Conservation (phyloP, 2,113 vertebrate species). For the Irena cyanogastra region DNA sequence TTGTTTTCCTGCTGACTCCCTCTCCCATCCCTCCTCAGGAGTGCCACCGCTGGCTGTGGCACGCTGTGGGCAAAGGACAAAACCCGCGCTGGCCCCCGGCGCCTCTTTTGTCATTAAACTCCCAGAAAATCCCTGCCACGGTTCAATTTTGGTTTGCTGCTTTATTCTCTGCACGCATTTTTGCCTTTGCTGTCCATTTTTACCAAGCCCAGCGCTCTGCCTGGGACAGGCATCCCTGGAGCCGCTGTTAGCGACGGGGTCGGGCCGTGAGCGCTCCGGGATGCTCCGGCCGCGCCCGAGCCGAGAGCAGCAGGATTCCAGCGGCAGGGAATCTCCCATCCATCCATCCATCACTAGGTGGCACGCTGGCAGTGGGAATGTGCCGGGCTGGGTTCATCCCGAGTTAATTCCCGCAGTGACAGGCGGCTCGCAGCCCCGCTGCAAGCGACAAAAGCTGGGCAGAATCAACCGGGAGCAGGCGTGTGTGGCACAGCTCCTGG, state of each 20-base stretch:
- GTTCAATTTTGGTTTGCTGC: rapidly evolving
- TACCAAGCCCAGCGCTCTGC: rapidly evolving
- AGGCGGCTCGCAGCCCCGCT: not conserved
- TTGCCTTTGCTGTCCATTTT: not conserved
- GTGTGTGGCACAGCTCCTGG: not conserved
- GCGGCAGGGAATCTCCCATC: not conserved
- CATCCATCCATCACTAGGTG: slow-evolving; percentile 55
- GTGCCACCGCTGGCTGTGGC: rapidly evolving
- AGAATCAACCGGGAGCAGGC: not conserved
- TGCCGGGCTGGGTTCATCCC: not conserved
- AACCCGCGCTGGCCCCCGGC: not conserved
- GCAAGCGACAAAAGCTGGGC: not conserved
- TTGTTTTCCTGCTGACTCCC: rapidly evolving
- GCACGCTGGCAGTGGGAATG: slow-evolving; percentile 44
- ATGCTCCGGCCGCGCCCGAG: no score
- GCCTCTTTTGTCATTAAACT: not conserved
- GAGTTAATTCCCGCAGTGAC: not conserved
- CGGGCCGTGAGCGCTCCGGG: no score
- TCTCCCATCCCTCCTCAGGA: not conserved
- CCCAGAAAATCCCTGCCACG: not conserved
- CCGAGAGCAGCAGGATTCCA: rapidly evolving
- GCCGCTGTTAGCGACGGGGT: no score
- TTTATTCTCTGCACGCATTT: rapidly evolving
- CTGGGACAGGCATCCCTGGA: not conserved
- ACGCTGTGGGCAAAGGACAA: rapidly evolving